These are phyloP conservation scores for Laticauda colubrina DNA, from an alignment of 2,113 vertebrate genomes.

Conservation along the genomic window DNA sequence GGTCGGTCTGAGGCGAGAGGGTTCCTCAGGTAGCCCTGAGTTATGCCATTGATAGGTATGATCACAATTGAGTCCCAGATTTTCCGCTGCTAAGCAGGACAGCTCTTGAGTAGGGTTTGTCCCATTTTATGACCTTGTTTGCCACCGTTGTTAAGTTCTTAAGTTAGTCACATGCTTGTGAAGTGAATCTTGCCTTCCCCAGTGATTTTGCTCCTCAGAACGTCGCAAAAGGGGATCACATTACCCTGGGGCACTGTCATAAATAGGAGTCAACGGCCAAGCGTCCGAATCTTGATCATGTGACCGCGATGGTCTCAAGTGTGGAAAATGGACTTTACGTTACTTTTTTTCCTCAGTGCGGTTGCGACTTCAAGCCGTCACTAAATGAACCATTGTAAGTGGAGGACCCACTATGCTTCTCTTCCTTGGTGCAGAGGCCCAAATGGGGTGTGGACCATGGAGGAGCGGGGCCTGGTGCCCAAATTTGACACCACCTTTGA, in stretches of 20 bases:
- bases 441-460: conserved; percentile 96
- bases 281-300: background rate
- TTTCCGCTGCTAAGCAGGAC: background rate
- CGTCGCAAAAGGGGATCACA: background rate
- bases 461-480: conserved; percentile 86
- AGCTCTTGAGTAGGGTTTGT: background rate
- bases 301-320: background rate
- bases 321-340: background rate
- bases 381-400: background rate
- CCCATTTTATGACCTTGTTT: background rate
- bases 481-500: conserved; percentile 95
- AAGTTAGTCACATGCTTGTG: background rate
- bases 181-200: background rate
- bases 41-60: background rate
- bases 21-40: no score
- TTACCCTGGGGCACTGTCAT: background rate
- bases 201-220: background rate
- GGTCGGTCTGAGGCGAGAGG: no score
- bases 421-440: conserved; percentile 77
- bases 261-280: background rate
- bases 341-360: background rate
- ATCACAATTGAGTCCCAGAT: background rate
- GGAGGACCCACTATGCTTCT: background rate
- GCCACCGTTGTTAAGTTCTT: background rate
- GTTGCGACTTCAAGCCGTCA: background rate